These are phyloP conservation scores for Echinometra lucunter DNA, from an alignment of 53 echinoderm and acorn worm genomes.

Conservation along the genomic window DNA sequence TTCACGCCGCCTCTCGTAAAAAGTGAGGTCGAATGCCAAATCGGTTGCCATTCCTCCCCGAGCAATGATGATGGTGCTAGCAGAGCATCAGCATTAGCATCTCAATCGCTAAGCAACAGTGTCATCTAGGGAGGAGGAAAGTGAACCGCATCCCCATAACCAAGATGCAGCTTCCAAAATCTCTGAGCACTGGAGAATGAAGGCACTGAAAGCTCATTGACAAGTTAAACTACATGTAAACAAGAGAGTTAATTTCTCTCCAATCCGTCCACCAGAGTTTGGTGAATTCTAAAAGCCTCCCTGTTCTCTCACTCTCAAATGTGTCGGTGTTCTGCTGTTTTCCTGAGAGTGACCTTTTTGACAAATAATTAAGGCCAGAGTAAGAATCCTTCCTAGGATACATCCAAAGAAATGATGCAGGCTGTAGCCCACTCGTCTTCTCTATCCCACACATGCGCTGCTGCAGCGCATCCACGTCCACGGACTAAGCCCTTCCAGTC, in stretches of 20 bases:
- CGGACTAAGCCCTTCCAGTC: conserved; percentile 33
- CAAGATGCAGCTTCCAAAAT: conserved; percentile 23
- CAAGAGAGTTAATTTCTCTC: conserved; percentile 20
- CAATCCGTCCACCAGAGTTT: conserved; percentile 32
- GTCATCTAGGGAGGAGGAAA: conserved; percentile 57
- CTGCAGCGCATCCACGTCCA: conserved; percentile 50
- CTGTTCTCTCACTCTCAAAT: not conserved
- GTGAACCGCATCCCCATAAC: conserved; percentile 52
- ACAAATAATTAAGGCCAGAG: conserved; percentile 66
- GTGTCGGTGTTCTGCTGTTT: conserved; percentile 48
- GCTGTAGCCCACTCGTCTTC: conserved; percentile 61
- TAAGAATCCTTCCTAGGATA: conserved; percentile 44
- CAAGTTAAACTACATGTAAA: conserved; percentile 52
- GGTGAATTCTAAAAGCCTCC: not conserved
- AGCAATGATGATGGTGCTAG: conserved; percentile 53
- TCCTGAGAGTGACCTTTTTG: conserved; percentile 29
- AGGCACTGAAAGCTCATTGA: conserved; percentile 62
- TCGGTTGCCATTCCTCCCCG: conserved; percentile 58
- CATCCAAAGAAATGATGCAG: conserved; percentile 47
- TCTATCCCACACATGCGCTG: conserved; percentile 57
- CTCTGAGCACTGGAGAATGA: conserved; percentile 20
- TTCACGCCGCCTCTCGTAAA: conserved; percentile 65
- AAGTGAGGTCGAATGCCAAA: conserved; percentile 70
- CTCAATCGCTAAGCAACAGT: conserved; percentile 65
- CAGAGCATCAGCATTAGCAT: conserved; percentile 65